A percentile compares a stretch with the other conserved stretches of the same genome.
Conservation (phyloP, 2,888 invertebrate species). For the Plebejus anna region DNA sequence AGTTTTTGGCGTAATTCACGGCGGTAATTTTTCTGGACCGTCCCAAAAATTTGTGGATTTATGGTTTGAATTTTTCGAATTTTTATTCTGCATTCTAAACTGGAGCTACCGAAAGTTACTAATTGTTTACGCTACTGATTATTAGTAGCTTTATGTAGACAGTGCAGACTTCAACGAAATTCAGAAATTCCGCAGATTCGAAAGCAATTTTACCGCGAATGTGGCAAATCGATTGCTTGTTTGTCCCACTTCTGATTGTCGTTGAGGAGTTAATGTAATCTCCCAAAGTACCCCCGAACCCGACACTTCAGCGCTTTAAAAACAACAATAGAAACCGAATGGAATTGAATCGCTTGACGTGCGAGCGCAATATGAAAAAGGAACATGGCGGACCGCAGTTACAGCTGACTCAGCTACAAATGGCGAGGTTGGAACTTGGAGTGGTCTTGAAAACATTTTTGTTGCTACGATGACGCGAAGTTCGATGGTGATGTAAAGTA, state of each 20-base stretch:
- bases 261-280: slow-evolving; percentile 27
- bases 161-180: background rate
- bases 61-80: slow-evolving; percentile 42
- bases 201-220: background rate
- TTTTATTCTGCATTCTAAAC: background rate
- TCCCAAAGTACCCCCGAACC: slow-evolving; percentile 30
- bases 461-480: slow-evolving; percentile 2
- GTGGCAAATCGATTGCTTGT: background rate
- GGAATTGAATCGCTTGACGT: slow-evolving; percentile 43
- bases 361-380: slow-evolving; percentile 54
- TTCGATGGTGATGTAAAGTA: background rate
- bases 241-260: slow-evolving; percentile 11
- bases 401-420: slow-evolving; percentile 67
- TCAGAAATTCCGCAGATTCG: background rate
- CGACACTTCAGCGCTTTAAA: slow-evolving; percentile 33
- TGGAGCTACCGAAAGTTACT: background rate
- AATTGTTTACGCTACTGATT: background rate
- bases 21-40: slow-evolving; percentile 23
- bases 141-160: background rate
- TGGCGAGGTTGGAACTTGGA: slow-evolving; percentile 37
- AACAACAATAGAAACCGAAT: slow-evolving; percentile 41
- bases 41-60: slow-evolving; percentile 55
- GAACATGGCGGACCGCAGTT: slow-evolving; percentile 58
- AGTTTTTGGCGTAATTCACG: slow-evolving; percentile 48
- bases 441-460: slow-evolving; percentile 17